A percentile compares a stretch with the other conserved stretches of the same genome.
These are phyloP conservation scores for Odontomachus brunneus DNA, from an alignment of 1,140 invertebrate genomes.

Conservation along the genomic window DNA sequence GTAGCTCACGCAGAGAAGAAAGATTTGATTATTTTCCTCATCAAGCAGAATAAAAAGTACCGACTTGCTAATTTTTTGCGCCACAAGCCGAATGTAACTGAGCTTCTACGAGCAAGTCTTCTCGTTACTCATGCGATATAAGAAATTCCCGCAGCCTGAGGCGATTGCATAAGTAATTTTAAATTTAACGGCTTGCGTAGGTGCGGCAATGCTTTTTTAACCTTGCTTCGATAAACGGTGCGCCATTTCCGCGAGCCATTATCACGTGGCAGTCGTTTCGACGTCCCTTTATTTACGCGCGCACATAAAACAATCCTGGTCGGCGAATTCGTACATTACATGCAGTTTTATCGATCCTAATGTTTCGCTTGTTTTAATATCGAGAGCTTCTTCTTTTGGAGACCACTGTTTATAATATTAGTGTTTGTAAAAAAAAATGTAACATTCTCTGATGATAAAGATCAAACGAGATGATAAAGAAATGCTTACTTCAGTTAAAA, in stretches of 20 bases:
- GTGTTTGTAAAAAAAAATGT: not conserved
- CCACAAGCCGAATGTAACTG: not conserved
- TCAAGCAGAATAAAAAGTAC: not conserved
- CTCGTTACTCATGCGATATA: not conserved
- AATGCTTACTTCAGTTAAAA: too few species aligned
- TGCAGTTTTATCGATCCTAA: not conserved
- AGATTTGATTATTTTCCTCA: not conserved
- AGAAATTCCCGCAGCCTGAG: slow-evolving; percentile 9
- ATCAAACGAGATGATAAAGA: too few species aligned
- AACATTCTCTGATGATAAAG: too few species aligned
- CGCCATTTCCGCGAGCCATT: slow-evolving; percentile 60
- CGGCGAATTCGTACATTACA: slow-evolving; percentile 9
- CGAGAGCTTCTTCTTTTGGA: too few species aligned
- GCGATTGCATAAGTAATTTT: slow-evolving; percentile 49
- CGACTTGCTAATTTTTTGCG: not conserved
- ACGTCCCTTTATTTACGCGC: slow-evolving; percentile 34
- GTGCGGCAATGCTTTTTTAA: slow-evolving; percentile 56
- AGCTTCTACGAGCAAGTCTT: slow-evolving; percentile 18
- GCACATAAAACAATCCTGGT: not conserved
- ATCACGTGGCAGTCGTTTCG: slow-evolving; percentile 29
- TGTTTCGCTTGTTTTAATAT: not conserved
- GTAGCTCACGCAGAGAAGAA: not conserved
- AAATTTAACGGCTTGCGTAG: slow-evolving; percentile 58
- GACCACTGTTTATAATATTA: not conserved
- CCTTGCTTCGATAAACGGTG: slow-evolving; percentile 41